Evolutionary conservation across 2,888 invertebrate species (phyloP).

Genomic region (Anthophora plumipes): DNA sequence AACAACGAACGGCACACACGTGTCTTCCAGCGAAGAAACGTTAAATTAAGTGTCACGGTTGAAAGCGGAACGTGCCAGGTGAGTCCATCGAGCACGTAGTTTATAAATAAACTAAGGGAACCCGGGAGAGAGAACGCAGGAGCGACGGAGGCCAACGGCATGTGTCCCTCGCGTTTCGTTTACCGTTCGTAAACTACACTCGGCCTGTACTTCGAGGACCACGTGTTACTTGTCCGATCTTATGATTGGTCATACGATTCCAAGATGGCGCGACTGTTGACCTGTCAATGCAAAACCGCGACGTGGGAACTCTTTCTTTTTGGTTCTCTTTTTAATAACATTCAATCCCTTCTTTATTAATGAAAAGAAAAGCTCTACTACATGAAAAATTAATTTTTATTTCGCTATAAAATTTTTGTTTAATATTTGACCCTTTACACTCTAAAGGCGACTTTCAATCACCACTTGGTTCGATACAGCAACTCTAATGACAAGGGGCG

Average conservation of each 20-base stretch:
- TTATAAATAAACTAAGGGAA: constrained; percentile 70
- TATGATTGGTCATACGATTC: constrained; percentile 58
- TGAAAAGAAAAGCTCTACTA: neutral
- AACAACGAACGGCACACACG: constrained; percentile 33
- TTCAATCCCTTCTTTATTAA: neutral
- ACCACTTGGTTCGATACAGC: too few relatives aligned
- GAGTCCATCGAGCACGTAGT: constrained; percentile 56
- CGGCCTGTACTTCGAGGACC: constrained; percentile 49
- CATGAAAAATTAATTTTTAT: neutral
- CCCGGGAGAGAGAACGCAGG: constrained; percentile 57
- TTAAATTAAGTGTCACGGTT: constrained; percentile 65
- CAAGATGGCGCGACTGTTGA: constrained; percentile 63
- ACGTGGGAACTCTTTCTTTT: constrained; percentile 10
- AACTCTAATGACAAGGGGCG: too few relatives aligned
- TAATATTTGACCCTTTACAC: too few relatives aligned
- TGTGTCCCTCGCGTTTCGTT: constrained; percentile 55
- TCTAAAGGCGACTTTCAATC: too few relatives aligned
- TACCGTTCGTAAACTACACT: constrained; percentile 65
- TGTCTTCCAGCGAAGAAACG: constrained; percentile 48
- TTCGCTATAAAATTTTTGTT: too few relatives aligned
- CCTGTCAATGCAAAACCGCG: constrained; percentile 58
- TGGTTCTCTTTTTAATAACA: neutral
- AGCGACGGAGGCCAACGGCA: constrained; percentile 49
- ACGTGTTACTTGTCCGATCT: constrained; percentile 56
- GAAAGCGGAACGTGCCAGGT: constrained; percentile 63